Conservation (phyloP, 2,888 invertebrate species). For the Chirona hameri region DNA sequence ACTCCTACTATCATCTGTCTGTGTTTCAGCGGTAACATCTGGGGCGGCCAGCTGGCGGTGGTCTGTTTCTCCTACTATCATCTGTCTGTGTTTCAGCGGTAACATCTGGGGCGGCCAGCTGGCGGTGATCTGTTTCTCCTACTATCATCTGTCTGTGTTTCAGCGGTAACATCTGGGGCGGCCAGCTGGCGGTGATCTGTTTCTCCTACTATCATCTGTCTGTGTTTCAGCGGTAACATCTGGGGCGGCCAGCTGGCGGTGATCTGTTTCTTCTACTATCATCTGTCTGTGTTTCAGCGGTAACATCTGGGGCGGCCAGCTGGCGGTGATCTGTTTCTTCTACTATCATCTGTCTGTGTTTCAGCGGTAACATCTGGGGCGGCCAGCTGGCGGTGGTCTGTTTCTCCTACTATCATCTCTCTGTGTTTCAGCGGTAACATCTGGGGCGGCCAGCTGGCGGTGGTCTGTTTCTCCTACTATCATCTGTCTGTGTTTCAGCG, state of each 20-base stretch:
- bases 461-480: conserved; percentile 69
- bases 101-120: conserved; percentile 69
- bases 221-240: too few species aligned
- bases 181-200: conserved; percentile 63
- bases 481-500: too few species aligned
- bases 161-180: conserved; percentile 69
- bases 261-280: conserved; percentile 68
- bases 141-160: too few species aligned
- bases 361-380: conserved; percentile 67
- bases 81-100: too few species aligned
- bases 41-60: conserved; percentile 69
- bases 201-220: too few species aligned
- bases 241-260: conserved; percentile 70
- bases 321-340: conserved; percentile 68
- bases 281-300: too few species aligned
- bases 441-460: conserved; percentile 68
- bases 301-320: conserved; percentile 66
- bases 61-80: conserved; percentile 70
- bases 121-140: conserved; percentile 67
- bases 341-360: too few species aligned
- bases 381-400: conserved; percentile 66
- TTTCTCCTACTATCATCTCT: too few species aligned
- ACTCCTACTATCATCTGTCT: not conserved
- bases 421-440: too few species aligned
- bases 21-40: conserved; percentile 59